A percentile compares a stretch with the other conserved stretches of the same genome.
phyloP scores from a whole-genome alignment of 2,797 vertebrate genomes.

The Parambassis ranga region DNA sequence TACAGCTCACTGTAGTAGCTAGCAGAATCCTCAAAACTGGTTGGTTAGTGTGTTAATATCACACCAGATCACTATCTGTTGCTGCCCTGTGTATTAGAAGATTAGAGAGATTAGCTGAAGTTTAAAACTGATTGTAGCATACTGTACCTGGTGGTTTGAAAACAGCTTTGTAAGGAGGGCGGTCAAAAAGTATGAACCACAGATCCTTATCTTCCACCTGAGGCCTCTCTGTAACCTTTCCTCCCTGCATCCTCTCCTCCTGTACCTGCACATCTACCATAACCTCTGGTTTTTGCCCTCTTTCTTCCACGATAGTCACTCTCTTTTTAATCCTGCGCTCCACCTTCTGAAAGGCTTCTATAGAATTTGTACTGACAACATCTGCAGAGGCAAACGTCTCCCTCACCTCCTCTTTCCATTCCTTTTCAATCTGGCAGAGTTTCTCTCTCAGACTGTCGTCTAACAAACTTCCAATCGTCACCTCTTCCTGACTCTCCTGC shows the following conservation, averaged over 20 bases:
- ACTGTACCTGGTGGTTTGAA: conserved; percentile 68
- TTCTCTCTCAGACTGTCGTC: conserved; percentile 39
- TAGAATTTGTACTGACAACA: background rate
- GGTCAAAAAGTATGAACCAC: conserved; percentile 72
- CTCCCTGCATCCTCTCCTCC: conserved; percentile 6
- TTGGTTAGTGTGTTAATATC: conserved; percentile 6
- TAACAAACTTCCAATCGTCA: background rate
- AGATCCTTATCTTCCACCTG: conserved; percentile 44
- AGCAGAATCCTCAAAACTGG: background rate
- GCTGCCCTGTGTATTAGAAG: background rate
- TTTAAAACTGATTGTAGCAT: conserved; percentile 7
- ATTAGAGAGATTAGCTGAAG: conserved; percentile 15
- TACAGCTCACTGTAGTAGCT: background rate
- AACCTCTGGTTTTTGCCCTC: background rate
- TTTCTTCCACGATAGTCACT: conserved; percentile 44
- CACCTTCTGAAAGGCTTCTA: conserved; percentile 24
- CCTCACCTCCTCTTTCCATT: conserved; percentile 43
- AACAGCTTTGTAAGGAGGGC: conserved; percentile 39
- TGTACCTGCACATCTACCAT: background rate
- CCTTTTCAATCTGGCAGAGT: conserved; percentile 33
- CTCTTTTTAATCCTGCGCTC: conserved; percentile 24
- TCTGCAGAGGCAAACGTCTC: conserved; percentile 15
- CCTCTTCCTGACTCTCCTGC: conserved; percentile 4
- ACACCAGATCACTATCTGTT: background rate
- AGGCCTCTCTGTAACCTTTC: background rate